These are phyloP conservation scores for Anas bahamensis DNA, from an alignment of 2,797 vertebrate species.

Conservation along the genomic window DNA sequence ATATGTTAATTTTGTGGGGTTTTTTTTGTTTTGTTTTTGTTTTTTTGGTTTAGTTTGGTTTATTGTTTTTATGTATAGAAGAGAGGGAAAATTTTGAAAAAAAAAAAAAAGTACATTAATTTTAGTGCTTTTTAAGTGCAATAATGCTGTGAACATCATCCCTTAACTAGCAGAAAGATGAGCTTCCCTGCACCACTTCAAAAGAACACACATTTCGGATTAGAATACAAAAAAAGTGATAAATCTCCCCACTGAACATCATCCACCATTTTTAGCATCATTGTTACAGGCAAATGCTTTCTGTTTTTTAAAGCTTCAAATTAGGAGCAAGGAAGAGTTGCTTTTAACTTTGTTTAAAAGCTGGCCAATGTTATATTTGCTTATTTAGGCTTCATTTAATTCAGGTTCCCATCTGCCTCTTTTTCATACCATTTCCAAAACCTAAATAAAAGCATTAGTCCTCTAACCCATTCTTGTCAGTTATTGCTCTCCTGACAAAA, in stretches of 20 bases:
- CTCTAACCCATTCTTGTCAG: constrained; percentile 57
- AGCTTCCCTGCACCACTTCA: not conserved
- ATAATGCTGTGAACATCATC: not conserved
- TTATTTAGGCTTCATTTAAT: constrained; percentile 77
- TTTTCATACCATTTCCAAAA: constrained; percentile 74
- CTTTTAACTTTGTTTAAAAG: constrained; percentile 63
- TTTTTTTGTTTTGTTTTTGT: not conserved
- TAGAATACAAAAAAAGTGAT: not conserved
- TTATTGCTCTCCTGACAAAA: constrained; percentile 53
- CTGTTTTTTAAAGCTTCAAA: constrained; percentile 55
- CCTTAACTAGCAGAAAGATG: not conserved
- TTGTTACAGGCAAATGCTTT: constrained; percentile 32
- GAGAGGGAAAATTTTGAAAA: not conserved
- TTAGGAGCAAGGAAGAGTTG: constrained; percentile 51
- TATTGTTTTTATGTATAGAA: not conserved
- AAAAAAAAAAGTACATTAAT: not conserved
- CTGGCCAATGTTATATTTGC: constrained; percentile 62
- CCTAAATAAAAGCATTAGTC: constrained; percentile 77
- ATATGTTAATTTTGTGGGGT: not conserved
- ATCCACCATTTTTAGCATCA: constrained; percentile 4
- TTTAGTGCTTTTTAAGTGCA: not conserved
- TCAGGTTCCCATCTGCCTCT: constrained; percentile 68
- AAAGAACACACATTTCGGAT: not conserved
- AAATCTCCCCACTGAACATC: not conserved
- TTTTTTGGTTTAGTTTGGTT: not conserved